Percentiles rank a stretch among this genome's conserved stretches.
Conservation (phyloP, 2,113 vertebrate species). For the Syngnathus floridae region DNA sequence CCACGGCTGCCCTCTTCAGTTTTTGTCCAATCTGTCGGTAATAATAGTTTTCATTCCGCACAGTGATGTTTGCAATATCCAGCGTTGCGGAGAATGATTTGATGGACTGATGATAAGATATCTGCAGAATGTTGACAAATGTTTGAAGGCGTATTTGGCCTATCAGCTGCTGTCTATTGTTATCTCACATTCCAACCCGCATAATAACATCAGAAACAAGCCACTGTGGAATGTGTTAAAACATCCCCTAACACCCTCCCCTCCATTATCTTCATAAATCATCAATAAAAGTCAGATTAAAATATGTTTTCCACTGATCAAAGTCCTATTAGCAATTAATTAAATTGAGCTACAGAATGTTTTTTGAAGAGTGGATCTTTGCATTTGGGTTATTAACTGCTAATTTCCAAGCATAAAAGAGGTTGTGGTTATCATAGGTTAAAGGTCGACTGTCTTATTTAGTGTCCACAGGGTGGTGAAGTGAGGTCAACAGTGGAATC, state of each 20-base stretch:
- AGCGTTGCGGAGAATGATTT: conserved; percentile 11
- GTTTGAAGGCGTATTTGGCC: conserved; percentile 8
- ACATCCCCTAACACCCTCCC: not conserved
- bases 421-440: not conserved
- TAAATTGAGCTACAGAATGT: not conserved
- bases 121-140: conserved; percentile 28
- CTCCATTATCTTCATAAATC: not conserved
- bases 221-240: not conserved
- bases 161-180: not conserved
- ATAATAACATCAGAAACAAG: conserved; percentile 16
- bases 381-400: not conserved
- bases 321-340: conserved; percentile 3
- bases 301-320: not conserved
- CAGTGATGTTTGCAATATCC: conserved; percentile 4
- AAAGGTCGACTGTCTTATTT: conserved; percentile 3
- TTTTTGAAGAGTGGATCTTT: conserved; percentile 6
- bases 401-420: conserved; percentile 10
- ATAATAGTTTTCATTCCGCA: conserved; percentile 22
- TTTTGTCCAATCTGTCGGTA: not conserved
- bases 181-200: conserved; percentile 32
- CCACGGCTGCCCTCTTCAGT: too few species aligned
- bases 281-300: not conserved
- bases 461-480: conserved; percentile 5
- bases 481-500: conserved; percentile 27
- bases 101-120: conserved; percentile 33